Base-by-base conservation (phyloP, 2,888 invertebrate species). In the Nyleta sp. region DNA sequence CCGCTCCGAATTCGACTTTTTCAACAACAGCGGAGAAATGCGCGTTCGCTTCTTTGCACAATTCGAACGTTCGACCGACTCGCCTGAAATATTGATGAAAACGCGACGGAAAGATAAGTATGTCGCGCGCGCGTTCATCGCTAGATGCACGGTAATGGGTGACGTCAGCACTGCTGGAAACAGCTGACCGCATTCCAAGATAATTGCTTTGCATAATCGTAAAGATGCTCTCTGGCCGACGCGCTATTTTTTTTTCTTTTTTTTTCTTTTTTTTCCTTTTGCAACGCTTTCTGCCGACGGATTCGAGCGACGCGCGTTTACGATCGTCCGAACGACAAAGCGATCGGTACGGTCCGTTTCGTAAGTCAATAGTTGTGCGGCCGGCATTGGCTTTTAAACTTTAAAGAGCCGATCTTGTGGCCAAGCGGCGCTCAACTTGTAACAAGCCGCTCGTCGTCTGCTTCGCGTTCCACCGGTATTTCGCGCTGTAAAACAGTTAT, bases 131-230 rank as follows among this genome's bases (percentile, higher is more conserved):
- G 83, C 64, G 57, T 55, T 71, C 55, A 35, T 65, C 31, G 52
- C 74, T 77, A 48, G 73, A 80, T 73, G 71, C 65, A 78, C 78
- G 77, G 73, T 74, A 74, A 79, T 57, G 81, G 71, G 22, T 87
- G 86, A 87, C 87, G 86, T 87, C 87, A 87, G 78, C 80, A 81
- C 80, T 83, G 85, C 85, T 87, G 86, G 84, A 86, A 88, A 88
- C 90, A 87, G 88, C 86, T 88, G 89, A 87, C 89, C 90, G 89
- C 90, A 90, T 90, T 90, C 89, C 89, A 81, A 82, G 83, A 87
- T 88, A 89, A 88, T 89, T 88, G 87, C 87, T 89, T 89, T 88
- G 88, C 89, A 89, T 89, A 89, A 88, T 87, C 86, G 88, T 70
- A 75, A 83, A 83, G 80, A 71, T 78, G 76, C 75, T 80, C 71